phyloP scores from a whole-genome alignment of 2,888 invertebrate species.

The Muschampia plurimacula region DNA sequence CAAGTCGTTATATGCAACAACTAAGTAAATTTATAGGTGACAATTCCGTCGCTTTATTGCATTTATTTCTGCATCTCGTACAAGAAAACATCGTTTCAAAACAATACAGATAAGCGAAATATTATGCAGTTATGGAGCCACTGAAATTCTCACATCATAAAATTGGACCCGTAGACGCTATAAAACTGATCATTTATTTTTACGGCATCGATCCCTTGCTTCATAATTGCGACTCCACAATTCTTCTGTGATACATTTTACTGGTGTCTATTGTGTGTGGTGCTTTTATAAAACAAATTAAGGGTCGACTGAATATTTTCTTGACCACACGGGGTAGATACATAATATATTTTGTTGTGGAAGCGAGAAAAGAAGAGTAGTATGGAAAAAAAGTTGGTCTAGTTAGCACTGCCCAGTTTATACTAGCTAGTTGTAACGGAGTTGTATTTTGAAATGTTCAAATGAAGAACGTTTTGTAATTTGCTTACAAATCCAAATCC shows the following conservation, averaged over 20 bases:
- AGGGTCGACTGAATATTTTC: not conserved
- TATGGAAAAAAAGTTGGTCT: too few species aligned
- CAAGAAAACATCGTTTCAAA: constrained; percentile 41
- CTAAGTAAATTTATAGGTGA: constrained; percentile 8
- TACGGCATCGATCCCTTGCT: constrained; percentile 70
- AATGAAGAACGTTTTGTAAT: too few species aligned
- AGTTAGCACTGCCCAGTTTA: too few species aligned
- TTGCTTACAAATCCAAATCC: too few species aligned
- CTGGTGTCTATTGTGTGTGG: constrained; percentile 13
- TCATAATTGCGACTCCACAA: constrained; percentile 74
- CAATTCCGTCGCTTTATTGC: constrained; percentile 27
- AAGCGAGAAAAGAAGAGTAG: too few species aligned
- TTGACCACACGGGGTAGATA: not conserved
- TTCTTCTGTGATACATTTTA: constrained; percentile 57
- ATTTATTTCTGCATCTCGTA: constrained; percentile 33
- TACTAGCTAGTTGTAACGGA: too few species aligned
- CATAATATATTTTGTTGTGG: not conserved
- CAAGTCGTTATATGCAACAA: constrained; percentile 2
- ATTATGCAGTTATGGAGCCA: constrained; percentile 60
- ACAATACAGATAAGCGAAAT: constrained; percentile 61
- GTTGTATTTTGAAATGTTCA: too few species aligned
- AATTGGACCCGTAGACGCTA: constrained; percentile 65
- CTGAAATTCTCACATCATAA: constrained; percentile 77
- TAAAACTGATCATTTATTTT: constrained; percentile 77
- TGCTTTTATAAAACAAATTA: constrained; percentile 19